Conservation (phyloP, 1,140 invertebrate genomes). For the Oedothorax gibbosus region DNA sequence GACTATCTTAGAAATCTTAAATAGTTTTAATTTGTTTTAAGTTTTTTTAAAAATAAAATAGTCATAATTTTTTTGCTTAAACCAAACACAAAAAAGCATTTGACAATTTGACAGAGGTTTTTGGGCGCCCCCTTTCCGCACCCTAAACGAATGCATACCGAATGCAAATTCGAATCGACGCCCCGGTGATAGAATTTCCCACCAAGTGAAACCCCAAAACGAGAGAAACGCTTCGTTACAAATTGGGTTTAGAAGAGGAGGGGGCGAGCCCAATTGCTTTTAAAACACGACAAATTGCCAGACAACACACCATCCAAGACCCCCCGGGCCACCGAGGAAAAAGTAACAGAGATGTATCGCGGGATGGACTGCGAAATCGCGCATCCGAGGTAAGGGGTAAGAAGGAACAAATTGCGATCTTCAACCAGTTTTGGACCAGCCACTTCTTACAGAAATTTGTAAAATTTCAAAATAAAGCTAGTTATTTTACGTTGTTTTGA, state of each 20-base stretch:
- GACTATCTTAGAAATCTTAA: neutral
- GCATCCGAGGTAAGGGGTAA: neutral
- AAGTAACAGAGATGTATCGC: neutral
- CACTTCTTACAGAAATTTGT: too few relatives aligned
- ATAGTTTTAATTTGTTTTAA: neutral
- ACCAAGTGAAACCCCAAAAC: conserved; percentile 38
- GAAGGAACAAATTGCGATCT: neutral
- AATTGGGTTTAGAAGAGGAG: conserved; percentile 47
- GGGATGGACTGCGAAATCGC: neutral
- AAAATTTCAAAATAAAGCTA: too few relatives aligned
- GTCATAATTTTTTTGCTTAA: neutral
- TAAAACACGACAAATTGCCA: conserved; percentile 59
- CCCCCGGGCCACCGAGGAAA: conserved; percentile 7
- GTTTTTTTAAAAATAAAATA: neutral
- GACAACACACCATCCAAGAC: conserved; percentile 9
- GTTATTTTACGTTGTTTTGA: too few relatives aligned
- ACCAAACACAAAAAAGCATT: neutral
- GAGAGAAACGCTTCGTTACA: conserved; percentile 53
- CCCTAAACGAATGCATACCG: conserved; percentile 47
- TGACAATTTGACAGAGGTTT: conserved; percentile 7
- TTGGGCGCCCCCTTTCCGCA: conserved; percentile 22
- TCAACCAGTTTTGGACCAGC: neutral
- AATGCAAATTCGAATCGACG: conserved; percentile 57
- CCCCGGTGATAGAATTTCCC: conserved; percentile 56
- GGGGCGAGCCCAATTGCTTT: conserved; percentile 51